A percentile compares a stretch with the other conserved stretches of the same genome.
Conservation (phyloP, 1,140 invertebrate genomes). For the Brachionus plicatilis region DNA sequence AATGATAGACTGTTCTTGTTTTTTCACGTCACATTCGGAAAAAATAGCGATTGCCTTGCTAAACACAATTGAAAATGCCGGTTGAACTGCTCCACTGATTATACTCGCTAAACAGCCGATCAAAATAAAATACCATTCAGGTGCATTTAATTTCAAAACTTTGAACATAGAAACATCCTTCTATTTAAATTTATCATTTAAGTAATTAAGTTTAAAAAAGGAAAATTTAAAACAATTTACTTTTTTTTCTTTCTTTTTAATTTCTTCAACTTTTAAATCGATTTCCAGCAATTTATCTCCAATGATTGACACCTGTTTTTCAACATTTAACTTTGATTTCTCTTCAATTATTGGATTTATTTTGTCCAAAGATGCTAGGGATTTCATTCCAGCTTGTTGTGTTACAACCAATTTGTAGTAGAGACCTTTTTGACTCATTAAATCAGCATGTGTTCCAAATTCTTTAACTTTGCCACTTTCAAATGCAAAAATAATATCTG, state of each 20-base stretch:
- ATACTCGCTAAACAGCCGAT: constrained; percentile 67
- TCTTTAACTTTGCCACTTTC: constrained; percentile 82
- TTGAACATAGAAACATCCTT: constrained; percentile 56
- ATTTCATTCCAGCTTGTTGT: background rate
- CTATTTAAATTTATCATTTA: background rate
- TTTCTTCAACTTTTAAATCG: background rate
- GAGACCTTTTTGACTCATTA: constrained; percentile 30
- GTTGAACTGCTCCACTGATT: constrained; percentile 68
- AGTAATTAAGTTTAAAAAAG: background rate
- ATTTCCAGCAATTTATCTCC: background rate
- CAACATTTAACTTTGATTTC: background rate
- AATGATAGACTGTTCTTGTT: constrained; percentile 62
- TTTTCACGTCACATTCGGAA: constrained; percentile 55
- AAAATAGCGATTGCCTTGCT: constrained; percentile 55
- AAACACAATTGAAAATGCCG: constrained; percentile 74
- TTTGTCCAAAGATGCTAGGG: background rate
- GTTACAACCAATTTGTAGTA: constrained; percentile 37
- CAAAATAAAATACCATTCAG: constrained; percentile 71
- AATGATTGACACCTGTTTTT: constrained; percentile 36
- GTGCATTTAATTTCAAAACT: constrained; percentile 67
- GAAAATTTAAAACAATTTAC: background rate
- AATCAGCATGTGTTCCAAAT: constrained; percentile 59
- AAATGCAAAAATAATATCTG: constrained; percentile 83
- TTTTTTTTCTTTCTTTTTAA: background rate
- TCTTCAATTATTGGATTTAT: background rate